Conservation (phyloP, 2,113 vertebrate genomes). For the Anhinga rufa region DNA sequence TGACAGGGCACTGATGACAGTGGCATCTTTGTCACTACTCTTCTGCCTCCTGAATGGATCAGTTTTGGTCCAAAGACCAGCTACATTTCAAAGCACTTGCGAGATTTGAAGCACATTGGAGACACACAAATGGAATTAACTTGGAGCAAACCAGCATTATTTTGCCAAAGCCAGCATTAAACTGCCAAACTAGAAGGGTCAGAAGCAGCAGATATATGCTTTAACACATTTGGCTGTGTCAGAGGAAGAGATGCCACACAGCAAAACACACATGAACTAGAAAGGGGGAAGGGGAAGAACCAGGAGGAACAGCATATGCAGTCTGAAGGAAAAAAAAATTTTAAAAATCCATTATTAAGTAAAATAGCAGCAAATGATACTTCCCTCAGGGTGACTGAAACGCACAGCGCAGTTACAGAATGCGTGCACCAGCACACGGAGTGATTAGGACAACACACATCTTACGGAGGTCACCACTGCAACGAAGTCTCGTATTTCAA, state of each 20-base stretch:
- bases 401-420: background rate
- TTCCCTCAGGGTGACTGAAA: background rate
- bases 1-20: background rate
- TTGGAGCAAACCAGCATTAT: background rate
- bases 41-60: background rate
- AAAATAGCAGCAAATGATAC: background rate
- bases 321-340: background rate
- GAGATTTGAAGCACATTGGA: background rate
- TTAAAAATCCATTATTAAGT: background rate
- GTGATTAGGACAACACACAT: background rate
- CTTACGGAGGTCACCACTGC: background rate
- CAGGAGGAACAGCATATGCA: background rate
- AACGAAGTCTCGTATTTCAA: background rate
- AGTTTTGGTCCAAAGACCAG: background rate
- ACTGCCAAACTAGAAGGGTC: background rate
- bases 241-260: background rate
- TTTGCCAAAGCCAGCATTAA: background rate
- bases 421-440: background rate
- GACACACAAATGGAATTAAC: background rate
- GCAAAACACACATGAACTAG: background rate
- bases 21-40: background rate
- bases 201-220: background rate
- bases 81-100: background rate
- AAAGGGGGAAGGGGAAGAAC: accelerated
- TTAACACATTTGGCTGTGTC: background rate